Evolutionary conservation across 2,888 invertebrate species (phyloP), one percentile per base, ranked within the genome.

Genomic region (Torymus texanus): DNA sequence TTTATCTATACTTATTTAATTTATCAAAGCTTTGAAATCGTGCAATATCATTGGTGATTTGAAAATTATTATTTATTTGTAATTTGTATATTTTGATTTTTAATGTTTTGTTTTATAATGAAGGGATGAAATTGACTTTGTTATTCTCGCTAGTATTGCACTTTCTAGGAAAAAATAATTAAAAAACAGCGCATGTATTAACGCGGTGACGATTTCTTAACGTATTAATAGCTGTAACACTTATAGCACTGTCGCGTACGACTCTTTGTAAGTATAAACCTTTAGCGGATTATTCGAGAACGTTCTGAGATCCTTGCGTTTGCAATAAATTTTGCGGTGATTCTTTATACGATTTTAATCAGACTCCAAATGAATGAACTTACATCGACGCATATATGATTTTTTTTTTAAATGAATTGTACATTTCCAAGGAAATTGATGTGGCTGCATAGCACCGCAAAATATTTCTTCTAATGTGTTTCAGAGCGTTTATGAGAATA

Each of bases 151-250:
- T 41, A 55, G 41, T 71, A 24, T 72, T 56, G 55, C 55, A 67
- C 21, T 62, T 73, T 59, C 14, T 56, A 13, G 59, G 56, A 50
- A 24, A 66, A 73, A 29, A 50, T 50, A 58, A 72, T 61, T 66
- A 71, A 16, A 56, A 62, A 61, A 66, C 73, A 66, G 66, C 66
- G 68, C 50, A 68, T 53, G 58, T 72, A 78, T 72, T 51, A 66
- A 70, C n/a, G 63, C 55, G 70, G 66, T 79, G 65, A 59, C 71
- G 21, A 75, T 76, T 80, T 76, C 58, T 73, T 68, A 63, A 66
- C 50, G 78, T 78, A 76, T 76, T 73, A 72, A 76, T 80, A 80
- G 62, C 61, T 67, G 67, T 80, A 76, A 67, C 50, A 80, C 63
- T 75, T 75, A 61, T 75, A 68, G 66, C 67, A 18, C 24, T 73